Percentiles rank a stretch among this genome's conserved stretches.
Conservation (phyloP, 2,113 vertebrate genomes). For the Alligator sinensis region DNA sequence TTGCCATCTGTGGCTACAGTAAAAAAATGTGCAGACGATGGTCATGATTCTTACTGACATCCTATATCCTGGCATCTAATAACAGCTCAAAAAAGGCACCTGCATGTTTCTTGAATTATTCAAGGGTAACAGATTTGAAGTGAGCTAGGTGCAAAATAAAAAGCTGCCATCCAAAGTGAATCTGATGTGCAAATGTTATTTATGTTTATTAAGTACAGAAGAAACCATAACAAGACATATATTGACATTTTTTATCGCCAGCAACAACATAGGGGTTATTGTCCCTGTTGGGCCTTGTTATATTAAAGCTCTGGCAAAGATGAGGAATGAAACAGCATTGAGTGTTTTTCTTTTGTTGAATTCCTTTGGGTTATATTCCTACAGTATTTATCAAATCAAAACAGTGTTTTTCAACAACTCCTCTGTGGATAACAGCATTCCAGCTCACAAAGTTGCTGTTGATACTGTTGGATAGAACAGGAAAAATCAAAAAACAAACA, state of each 20-base stretch:
- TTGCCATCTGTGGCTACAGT: slow-evolving; percentile 41
- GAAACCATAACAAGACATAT: background rate
- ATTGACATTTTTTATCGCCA: slow-evolving; percentile 1
- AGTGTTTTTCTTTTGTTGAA: slow-evolving; percentile 56
- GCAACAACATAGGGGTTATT: background rate
- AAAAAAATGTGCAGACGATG: slow-evolving; percentile 33
- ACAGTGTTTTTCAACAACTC: slow-evolving; percentile 66
- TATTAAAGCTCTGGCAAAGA: slow-evolving; percentile 46
- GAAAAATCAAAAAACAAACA: background rate
- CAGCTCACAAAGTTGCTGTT: slow-evolving; percentile 35
- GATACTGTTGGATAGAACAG: slow-evolving; percentile 8
- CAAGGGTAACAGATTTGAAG: background rate
- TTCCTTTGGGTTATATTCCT: slow-evolving; percentile 60
- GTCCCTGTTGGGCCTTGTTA: slow-evolving; percentile 10
- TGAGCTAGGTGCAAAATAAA: slow-evolving; percentile 1
- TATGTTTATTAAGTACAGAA: background rate
- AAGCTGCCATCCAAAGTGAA: background rate
- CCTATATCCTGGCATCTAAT: slow-evolving; percentile 63
- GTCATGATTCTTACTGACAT: slow-evolving; percentile 66
- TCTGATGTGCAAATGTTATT: slow-evolving; percentile 25
- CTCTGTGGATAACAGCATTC: slow-evolving; percentile 39
- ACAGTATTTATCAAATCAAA: slow-evolving; percentile 71
- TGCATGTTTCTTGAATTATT: slow-evolving; percentile 29
- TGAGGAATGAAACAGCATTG: slow-evolving; percentile 48
- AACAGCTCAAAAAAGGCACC: slow-evolving; percentile 51